phyloP scores from a whole-genome alignment of 1,140 invertebrate species.

The Leptopilina clavipes region DNA sequence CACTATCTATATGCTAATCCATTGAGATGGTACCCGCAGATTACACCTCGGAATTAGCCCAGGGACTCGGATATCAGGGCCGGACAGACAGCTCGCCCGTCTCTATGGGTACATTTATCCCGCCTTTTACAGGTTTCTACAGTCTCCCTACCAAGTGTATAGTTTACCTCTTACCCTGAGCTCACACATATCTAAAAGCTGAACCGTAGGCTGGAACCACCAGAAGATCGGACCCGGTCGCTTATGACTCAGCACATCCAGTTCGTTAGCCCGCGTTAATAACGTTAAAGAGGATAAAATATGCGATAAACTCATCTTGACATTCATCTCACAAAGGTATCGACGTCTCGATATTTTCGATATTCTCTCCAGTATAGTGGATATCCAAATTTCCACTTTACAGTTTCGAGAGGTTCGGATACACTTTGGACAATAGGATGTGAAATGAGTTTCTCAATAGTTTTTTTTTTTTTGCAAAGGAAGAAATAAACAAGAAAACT shows the following conservation, averaged over 20 bases:
- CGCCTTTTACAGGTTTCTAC: conserved; percentile 68
- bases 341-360: no score
- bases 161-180: conserved; percentile 44
- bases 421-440: no score
- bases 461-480: no score
- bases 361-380: no score
- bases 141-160: conserved; percentile 50
- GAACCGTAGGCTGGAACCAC: conserved; percentile 41
- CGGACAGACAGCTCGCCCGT: conserved; percentile 62
- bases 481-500: neutral
- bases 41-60: conserved; percentile 74
- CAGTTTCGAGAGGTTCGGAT: no score
- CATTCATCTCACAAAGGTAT: conserved; percentile 16
- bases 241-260: conserved; percentile 68
- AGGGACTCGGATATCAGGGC: conserved; percentile 66
- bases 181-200: conserved; percentile 49
- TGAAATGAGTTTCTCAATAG: no score
- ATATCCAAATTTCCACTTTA: no score
- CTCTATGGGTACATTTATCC: conserved; percentile 68
- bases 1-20: conserved; percentile 76
- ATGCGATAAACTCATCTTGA: conserved; percentile 62
- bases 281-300: conserved; percentile 67
- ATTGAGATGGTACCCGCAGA: conserved; percentile 75
- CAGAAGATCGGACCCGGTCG: conserved; percentile 38
- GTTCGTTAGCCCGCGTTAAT: conserved; percentile 70